phyloP scores from a whole-genome alignment of 1,140 invertebrate genomes.

The Zaprionus gabonicus region DNA sequence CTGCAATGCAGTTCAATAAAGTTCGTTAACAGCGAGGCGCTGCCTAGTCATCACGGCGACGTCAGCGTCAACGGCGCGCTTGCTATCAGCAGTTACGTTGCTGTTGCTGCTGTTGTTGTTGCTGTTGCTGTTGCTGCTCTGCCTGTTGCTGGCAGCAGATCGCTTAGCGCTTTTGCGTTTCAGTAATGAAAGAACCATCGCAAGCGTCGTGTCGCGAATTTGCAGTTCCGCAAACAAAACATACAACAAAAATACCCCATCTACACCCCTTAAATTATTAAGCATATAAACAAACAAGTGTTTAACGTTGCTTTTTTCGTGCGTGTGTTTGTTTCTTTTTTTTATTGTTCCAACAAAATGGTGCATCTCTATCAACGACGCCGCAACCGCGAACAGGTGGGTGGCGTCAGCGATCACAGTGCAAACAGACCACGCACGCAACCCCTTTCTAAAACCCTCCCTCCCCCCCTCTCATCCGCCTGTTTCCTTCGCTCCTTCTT shows the following conservation, averaged over 20 bases:
- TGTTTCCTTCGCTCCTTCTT: too few relatives aligned
- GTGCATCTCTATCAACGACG: slow-evolving; percentile 72
- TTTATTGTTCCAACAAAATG: slow-evolving; percentile 41
- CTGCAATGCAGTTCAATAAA: slow-evolving; percentile 57
- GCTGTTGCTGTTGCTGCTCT: slow-evolving; percentile 1
- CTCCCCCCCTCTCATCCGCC: background rate
- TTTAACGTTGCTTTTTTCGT: background rate
- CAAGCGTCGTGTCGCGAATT: slow-evolving; percentile 62
- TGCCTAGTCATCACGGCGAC: slow-evolving; percentile 29
- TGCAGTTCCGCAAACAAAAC: slow-evolving; percentile 14
- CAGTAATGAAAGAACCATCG: slow-evolving; percentile 70
- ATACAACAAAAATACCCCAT: background rate
- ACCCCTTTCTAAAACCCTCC: background rate
- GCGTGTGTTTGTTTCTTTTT: background rate
- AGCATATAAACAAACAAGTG: background rate
- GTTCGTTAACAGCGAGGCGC: slow-evolving; percentile 61
- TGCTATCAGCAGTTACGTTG: slow-evolving; percentile 34
- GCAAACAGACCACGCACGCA: slow-evolving; percentile 8
- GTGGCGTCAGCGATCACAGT: slow-evolving; percentile 39
- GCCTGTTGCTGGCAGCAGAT: slow-evolving; percentile 17
- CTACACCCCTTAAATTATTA: background rate
- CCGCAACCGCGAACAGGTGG: slow-evolving; percentile 71
- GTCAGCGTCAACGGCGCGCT: slow-evolving; percentile 25
- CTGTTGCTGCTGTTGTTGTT: slow-evolving; percentile 15
- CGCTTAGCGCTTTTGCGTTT: slow-evolving; percentile 41